Percentiles rank a stretch among this genome's conserved stretches.
These are phyloP conservation scores for Gymnocypris eckloni DNA, from an alignment of 2,797 vertebrate genomes.

Conservation along the genomic window DNA sequence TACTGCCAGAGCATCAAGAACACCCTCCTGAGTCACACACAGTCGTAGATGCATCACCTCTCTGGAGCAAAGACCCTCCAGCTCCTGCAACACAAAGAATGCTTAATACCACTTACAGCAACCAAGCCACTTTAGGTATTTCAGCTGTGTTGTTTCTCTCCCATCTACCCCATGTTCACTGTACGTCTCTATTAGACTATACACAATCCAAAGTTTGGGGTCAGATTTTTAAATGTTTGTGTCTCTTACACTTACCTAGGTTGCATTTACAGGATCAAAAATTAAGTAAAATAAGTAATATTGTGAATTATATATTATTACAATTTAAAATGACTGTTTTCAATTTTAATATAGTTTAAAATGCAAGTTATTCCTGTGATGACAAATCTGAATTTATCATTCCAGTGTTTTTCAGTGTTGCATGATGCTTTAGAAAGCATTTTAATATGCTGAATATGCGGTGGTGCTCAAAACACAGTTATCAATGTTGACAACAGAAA, in stretches of 20 bases:
- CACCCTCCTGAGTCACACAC: slow-evolving; percentile 80
- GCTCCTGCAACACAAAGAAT: slow-evolving; percentile 77
- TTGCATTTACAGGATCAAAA: background rate
- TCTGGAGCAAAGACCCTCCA: slow-evolving; percentile 87
- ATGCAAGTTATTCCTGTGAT: background rate
- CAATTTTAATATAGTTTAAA: background rate
- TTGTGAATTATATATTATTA: background rate
- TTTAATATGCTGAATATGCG: background rate
- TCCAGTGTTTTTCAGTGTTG: background rate
- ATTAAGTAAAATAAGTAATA: background rate
- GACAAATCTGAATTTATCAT: background rate
- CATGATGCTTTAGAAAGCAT: background rate
- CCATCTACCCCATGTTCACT: background rate
- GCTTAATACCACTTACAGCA: background rate
- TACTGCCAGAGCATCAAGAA: slow-evolving; percentile 88
- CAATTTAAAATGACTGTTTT: background rate
- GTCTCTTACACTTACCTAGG: background rate
- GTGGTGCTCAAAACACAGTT: background rate
- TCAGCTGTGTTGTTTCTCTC: background rate
- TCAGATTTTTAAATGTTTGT: background rate
- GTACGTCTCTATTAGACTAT: background rate
- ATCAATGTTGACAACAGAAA: background rate
- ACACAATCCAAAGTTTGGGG: background rate
- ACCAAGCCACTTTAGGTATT: background rate
- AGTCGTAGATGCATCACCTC: slow-evolving; percentile 78